phyloP scores from a whole-genome alignment of 2,797 vertebrate species.

The Scolopax bukidnonensis region DNA sequence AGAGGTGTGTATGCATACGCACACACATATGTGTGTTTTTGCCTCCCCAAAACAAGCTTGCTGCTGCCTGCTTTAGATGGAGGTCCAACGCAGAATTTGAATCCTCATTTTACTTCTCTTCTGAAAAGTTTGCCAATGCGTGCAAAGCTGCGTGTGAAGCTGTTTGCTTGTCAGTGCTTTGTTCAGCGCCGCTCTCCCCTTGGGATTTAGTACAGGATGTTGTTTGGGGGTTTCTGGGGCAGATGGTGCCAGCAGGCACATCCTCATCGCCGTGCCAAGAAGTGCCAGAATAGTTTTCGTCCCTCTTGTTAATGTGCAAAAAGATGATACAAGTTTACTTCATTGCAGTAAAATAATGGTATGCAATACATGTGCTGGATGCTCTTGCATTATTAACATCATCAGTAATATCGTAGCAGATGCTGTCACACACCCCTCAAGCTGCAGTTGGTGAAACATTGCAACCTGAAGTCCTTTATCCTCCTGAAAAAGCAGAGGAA shows the following conservation, averaged over 20 bases:
- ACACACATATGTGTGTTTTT: rapidly evolving
- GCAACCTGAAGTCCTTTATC: neutral
- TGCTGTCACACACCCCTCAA: neutral
- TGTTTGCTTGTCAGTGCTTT: neutral
- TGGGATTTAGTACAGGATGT: neutral
- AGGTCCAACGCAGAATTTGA: neutral
- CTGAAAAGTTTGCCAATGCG: neutral
- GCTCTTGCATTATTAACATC: neutral
- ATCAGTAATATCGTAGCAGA: neutral
- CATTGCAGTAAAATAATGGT: neutral
- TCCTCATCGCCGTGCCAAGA: rapidly evolving
- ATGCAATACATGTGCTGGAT: neutral
- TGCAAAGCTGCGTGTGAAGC: neutral
- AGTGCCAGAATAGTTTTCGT: neutral
- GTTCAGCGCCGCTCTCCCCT: neutral
- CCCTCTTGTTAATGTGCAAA: neutral
- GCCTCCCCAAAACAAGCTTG: neutral
- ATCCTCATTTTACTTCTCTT: neutral
- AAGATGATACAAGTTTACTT: neutral
- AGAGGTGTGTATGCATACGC: rapidly evolving
- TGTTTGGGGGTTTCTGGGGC: neutral
- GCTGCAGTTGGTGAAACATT: neutral
- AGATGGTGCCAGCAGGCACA: neutral
- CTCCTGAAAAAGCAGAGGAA: neutral
- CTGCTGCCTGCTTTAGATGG: neutral